A percentile compares a stretch with the other conserved stretches of the same genome.
Evolutionary conservation across 2,797 vertebrate species (phyloP).

Genomic region (Toxotes lorentzi): DNA sequence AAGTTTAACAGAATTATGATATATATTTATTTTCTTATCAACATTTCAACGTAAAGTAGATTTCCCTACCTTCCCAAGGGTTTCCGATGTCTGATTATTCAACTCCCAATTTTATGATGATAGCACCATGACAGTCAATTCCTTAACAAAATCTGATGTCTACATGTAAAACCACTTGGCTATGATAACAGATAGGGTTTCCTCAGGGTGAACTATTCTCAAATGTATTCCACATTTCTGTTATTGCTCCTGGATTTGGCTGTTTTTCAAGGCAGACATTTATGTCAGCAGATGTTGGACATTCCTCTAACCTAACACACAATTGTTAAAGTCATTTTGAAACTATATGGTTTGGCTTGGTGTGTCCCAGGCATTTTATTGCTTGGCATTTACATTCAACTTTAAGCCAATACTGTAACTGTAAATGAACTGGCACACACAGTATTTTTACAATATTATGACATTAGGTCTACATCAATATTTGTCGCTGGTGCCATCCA

Average conservation of each 20-base stretch:
- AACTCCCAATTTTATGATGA: too few relatives aligned
- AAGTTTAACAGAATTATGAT: too few relatives aligned
- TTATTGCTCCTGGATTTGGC: constrained; percentile 2
- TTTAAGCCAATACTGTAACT: not conserved
- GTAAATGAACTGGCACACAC: not conserved
- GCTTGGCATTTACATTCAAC: not conserved
- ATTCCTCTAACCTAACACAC: constrained; percentile 6
- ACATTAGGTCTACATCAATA: not conserved
- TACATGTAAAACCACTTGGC: too few relatives aligned
- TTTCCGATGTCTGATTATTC: too few relatives aligned
- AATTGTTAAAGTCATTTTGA: constrained; percentile 24
- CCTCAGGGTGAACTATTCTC: not conserved
- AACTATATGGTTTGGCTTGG: constrained; percentile 11
- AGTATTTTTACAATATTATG: not conserved
- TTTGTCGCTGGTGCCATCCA: too few relatives aligned
- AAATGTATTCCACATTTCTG: not conserved
- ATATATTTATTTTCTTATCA: too few relatives aligned
- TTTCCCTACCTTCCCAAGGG: too few relatives aligned
- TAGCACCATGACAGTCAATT: not conserved
- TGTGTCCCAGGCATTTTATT: not conserved
- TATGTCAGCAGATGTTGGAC: constrained; percentile 4
- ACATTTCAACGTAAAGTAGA: too few relatives aligned
- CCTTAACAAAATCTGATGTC: too few relatives aligned
- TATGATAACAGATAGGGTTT: not conserved
- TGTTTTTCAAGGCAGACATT: constrained; percentile 4